Evolutionary conservation across 2,888 invertebrate genomes (phyloP).

Genomic region (Epinotia nisella): DNA sequence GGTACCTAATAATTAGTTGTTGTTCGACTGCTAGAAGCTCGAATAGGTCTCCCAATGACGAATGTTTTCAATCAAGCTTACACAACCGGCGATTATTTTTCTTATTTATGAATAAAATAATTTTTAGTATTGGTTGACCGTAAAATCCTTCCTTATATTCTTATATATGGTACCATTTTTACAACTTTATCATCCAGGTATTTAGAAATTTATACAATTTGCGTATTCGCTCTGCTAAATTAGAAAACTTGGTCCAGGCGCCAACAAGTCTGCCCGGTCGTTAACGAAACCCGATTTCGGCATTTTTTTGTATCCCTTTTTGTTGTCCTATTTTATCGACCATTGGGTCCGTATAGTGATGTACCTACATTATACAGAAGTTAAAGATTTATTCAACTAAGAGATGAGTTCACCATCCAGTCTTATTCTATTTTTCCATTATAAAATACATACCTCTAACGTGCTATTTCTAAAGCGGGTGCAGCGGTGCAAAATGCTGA

Average conservation of each 20-base stretch:
- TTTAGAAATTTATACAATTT: slow-evolving; percentile 7
- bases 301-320: slow-evolving; percentile 40
- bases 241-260: slow-evolving; percentile 57
- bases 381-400: background rate
- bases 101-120: too few species aligned
- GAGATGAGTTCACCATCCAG: background rate
- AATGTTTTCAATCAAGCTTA: background rate
- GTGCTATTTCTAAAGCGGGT: too few species aligned
- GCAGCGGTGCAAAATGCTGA: too few species aligned
- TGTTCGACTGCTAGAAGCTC: background rate
- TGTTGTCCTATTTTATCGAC: slow-evolving; percentile 41
- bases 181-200: background rate
- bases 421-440: background rate
- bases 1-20: background rate
- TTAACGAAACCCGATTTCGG: slow-evolving; percentile 51
- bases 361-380: slow-evolving; percentile 15
- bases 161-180: background rate
- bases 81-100: background rate
- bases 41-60: background rate
- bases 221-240: slow-evolving; percentile 17
- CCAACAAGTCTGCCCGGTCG: slow-evolving; percentile 61
- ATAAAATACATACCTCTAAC: background rate
- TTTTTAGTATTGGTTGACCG: too few species aligned
- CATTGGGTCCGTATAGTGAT: slow-evolving; percentile 30
- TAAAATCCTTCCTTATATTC: too few species aligned